Base-by-base conservation (phyloP, 1,140 invertebrate species). In the Papilio aristodemus region DNA sequence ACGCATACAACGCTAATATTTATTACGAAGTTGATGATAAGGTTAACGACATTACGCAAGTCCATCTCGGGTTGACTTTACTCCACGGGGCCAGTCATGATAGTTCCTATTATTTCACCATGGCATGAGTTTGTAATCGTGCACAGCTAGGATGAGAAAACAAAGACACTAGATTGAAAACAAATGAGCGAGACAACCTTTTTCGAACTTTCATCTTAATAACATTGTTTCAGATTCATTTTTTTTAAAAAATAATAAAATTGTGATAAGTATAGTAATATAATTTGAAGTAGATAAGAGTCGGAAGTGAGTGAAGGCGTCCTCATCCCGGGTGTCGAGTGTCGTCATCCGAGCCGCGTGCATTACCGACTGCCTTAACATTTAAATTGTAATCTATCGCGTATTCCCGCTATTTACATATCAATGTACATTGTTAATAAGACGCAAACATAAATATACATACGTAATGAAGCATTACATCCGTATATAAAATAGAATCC, bases 371-470 rank as follows among this genome's bases (percentile, higher is more conserved):
- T 38, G 14, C 59, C 36, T 60, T 62, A 37, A 62, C 36, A 38
- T 62, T 60, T 62, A 62, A 62, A 14, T 36, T 17, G 59, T 62
- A 62, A 39, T 38, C 14, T 62, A 62, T 62, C 14, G 14, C 9
- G 14, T 32, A 36, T 38, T 60, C 7, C 36, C 7, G 7, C 13
- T 25, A 39, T 39, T 13, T 39, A 39, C 38, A 36, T 8, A 36
- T 43, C n/a, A 14, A 43, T n/a, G 41, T n/a, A 14, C 14, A 17
- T 43, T 43, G 41, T 43, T 8, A 0, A 43, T 14, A 17, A 17
- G 3, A 43, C 0, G 10, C 17, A 13, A 8, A 19, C 8, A 1
- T n/a, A n/a, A n/a, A n/a, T n/a, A n/a, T n/a, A n/a, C n/a, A n/a
- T n/a, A n/a, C n/a, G n/a, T n/a, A n/a, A n/a, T n/a, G n/a, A n/a